Evolutionary conservation across 2,797 vertebrate species (phyloP).

Genomic region (Neosalanx taihuensis): DNA sequence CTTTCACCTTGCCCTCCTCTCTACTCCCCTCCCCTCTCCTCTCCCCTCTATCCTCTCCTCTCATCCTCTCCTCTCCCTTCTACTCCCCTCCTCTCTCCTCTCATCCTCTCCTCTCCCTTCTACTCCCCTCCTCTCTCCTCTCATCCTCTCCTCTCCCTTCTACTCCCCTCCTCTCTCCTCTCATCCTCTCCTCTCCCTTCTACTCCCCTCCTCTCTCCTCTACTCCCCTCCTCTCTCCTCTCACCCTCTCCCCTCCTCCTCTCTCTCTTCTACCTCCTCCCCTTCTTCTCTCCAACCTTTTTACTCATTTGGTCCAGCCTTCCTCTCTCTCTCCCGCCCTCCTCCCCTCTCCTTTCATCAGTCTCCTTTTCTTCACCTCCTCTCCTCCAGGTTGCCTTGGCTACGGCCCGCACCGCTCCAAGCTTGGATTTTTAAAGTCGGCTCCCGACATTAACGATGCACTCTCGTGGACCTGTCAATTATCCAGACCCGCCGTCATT

Average conservation of each 20-base stretch:
- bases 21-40: conserved; percentile 23
- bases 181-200: background rate
- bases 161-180: background rate
- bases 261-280: background rate
- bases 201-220: background rate
- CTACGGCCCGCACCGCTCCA: conserved; percentile 8
- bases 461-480: conserved; percentile 60
- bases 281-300: background rate
- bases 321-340: too few relatives aligned
- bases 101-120: background rate
- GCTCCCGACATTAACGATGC: conserved; percentile 53
- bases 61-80: too few relatives aligned
- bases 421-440: conserved; percentile 28
- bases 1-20: conserved; percentile 19
- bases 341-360: background rate
- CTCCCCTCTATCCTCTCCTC: background rate
- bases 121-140: background rate
- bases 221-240: too few relatives aligned
- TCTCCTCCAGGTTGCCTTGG: conserved; percentile 38
- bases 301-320: too few relatives aligned
- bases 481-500: conserved; percentile 49
- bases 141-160: background rate
- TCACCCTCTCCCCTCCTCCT: background rate
- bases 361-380: conserved; percentile 7
- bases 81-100: too few relatives aligned